phyloP scores from a whole-genome alignment of 2,888 invertebrate species.

The Tenthredo livida region DNA sequence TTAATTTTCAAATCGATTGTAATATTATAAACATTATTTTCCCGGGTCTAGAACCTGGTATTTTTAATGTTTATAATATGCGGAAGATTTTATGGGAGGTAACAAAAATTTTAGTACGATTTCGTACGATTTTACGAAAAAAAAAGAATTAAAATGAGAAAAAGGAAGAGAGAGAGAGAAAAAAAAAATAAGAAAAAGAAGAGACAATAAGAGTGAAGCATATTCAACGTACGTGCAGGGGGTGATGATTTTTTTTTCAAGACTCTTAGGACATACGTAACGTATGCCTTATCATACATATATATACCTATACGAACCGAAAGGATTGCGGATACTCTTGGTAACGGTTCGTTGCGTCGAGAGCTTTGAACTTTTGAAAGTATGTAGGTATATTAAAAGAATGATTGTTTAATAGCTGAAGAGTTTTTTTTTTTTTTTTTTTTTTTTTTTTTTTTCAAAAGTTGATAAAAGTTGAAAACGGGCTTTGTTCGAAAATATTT shows the following conservation, averaged over 20 bases:
- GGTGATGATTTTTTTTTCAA: background rate
- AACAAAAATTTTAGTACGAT: background rate
- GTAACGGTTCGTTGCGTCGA: background rate
- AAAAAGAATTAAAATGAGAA: background rate
- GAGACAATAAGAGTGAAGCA: background rate
- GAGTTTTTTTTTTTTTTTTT: background rate
- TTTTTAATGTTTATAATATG: background rate
- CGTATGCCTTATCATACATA: background rate
- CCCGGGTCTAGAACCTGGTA: background rate
- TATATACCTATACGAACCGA: background rate
- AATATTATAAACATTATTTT: conserved; percentile 25
- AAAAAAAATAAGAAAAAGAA: background rate
- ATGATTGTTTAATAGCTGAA: conserved; percentile 21
- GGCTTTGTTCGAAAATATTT: conserved; percentile 11
- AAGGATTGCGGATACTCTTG: background rate
- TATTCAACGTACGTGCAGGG: background rate
- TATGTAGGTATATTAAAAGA: background rate
- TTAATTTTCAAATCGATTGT: background rate
- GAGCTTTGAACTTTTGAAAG: conserved; percentile 11
- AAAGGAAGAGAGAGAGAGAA: background rate
- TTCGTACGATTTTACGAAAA: background rate
- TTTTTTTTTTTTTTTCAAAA: background rate
- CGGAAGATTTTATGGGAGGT: background rate
- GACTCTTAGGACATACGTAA: background rate
- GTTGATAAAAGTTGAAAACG: conserved; percentile 9